Base-by-base conservation (phyloP, 2,888 invertebrate genomes). In the Drosophila helvetica region DNA sequence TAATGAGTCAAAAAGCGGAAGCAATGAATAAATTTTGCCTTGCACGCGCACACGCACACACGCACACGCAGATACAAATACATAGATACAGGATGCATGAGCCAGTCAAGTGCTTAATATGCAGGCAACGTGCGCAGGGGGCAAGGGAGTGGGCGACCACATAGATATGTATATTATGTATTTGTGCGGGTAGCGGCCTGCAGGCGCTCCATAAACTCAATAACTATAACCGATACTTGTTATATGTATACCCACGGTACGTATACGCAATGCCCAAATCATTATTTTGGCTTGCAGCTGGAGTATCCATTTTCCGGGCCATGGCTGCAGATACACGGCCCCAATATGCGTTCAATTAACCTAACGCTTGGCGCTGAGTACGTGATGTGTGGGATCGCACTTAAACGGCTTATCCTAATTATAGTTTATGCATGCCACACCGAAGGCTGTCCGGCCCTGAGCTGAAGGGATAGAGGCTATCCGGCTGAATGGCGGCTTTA, bases 1-100 rank as follows among this genome's bases (percentile, higher is more conserved):
- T 80, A 78, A 78, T 85, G 74, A 80, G 68, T 77, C 78, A 74
- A 78, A 81, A 57, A 74, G 71, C 78, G 80, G 74, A 77, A 78
- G 75, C 78, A 65, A 82, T 77, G 75, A 80, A 85, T 79, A 83
- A 52, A 86, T 86, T 83, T 73, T 43, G 42, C 19, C 18, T n/a
- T 66, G 51, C 57, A 62, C 52, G 25, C 52, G 50, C 51, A 30
- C 43, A 30, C 45, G n/a, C 3, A 25, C 48, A 53, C 12, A 30
- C 17, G 5, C 50, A 48, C 33, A 42, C 15, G 12, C 42, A 50
- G 50, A 38, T 54, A 53, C 42, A 47, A 18, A 30, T 25, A 55
- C 47, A 48, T 7, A 15, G 38, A 22, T 15, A 51, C 22, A 25
- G 22, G 22, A 18, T 58, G 54, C 48, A 54, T 33, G 50, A 45